Conservation (phyloP, 2,797 vertebrate genomes). For the Chloroceryle inda region DNA sequence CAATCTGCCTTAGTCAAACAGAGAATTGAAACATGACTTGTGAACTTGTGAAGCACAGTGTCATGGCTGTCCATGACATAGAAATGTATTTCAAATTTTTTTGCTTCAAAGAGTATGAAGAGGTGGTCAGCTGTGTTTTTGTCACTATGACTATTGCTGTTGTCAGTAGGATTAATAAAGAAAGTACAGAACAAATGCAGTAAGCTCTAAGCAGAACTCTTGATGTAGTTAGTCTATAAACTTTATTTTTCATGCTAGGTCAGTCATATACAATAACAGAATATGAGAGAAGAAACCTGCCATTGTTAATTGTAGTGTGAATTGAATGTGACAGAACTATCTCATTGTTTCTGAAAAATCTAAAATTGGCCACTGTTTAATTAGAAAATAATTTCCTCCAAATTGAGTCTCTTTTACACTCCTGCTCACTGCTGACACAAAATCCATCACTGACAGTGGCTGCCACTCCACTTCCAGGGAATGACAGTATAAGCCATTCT, state of each 20-base stretch:
- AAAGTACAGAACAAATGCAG: background rate
- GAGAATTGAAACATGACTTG: background rate
- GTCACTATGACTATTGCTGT: background rate
- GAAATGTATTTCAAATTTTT: background rate
- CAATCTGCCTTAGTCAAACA: background rate
- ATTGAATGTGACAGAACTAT: slow-evolving; percentile 5
- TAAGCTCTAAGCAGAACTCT: background rate
- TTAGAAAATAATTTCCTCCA: slow-evolving; percentile 32
- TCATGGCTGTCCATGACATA: background rate
- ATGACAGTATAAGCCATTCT: background rate
- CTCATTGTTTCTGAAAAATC: slow-evolving; percentile 20
- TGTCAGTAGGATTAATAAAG: background rate
- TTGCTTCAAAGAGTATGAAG: background rate
- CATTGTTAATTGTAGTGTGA: slow-evolving; percentile 18
- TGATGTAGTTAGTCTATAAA: background rate
- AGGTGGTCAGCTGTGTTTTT: background rate
- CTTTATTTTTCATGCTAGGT: background rate
- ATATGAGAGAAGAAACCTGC: background rate
- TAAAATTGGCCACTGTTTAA: slow-evolving; percentile 33
- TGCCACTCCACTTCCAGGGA: background rate
- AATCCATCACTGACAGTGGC: background rate
- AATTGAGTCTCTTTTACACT: background rate
- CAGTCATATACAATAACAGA: background rate
- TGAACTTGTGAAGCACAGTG: background rate
- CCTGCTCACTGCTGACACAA: background rate